These are phyloP conservation scores for Acropternis orthonyx DNA, from an alignment of 2,797 vertebrate species.

Conservation along the genomic window DNA sequence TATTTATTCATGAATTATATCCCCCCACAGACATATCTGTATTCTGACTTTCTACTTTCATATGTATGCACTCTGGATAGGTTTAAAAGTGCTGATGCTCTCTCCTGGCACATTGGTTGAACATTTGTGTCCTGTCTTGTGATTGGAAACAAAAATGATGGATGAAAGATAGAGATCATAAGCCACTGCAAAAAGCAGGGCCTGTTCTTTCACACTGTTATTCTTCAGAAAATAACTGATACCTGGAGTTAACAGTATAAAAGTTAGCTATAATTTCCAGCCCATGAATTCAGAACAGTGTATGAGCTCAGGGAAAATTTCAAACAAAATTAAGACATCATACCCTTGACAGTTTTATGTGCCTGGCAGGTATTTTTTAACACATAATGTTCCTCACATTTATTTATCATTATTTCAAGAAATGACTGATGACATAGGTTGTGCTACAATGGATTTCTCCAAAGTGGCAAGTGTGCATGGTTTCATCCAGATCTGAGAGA, in stretches of 20 bases:
- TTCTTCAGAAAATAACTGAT: not conserved
- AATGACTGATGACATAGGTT: not conserved
- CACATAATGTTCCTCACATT: not conserved
- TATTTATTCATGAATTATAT: not conserved
- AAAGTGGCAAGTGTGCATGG: not conserved
- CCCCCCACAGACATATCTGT: not conserved
- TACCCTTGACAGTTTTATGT: not conserved
- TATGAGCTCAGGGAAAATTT: not conserved
- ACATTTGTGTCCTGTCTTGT: not conserved
- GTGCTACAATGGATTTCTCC: not conserved
- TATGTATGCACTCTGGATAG: not conserved
- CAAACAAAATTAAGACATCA: not conserved
- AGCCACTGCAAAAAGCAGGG: not conserved
- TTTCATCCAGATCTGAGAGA: not conserved
- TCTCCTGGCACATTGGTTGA: not conserved
- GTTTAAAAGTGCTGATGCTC: not conserved
- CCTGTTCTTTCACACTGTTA: not conserved
- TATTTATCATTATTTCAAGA: not conserved
- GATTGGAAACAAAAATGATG: not conserved
- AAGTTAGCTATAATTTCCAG: not conserved
- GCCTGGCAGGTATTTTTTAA: not conserved
- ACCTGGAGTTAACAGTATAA: not conserved
- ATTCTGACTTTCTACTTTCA: not conserved
- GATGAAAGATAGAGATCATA: not conserved
- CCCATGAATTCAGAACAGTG: not conserved